Percentiles rank a stretch among this genome's conserved stretches.
phyloP scores from a whole-genome alignment of 2,797 vertebrate genomes.

The Myotis findleyi region DNA sequence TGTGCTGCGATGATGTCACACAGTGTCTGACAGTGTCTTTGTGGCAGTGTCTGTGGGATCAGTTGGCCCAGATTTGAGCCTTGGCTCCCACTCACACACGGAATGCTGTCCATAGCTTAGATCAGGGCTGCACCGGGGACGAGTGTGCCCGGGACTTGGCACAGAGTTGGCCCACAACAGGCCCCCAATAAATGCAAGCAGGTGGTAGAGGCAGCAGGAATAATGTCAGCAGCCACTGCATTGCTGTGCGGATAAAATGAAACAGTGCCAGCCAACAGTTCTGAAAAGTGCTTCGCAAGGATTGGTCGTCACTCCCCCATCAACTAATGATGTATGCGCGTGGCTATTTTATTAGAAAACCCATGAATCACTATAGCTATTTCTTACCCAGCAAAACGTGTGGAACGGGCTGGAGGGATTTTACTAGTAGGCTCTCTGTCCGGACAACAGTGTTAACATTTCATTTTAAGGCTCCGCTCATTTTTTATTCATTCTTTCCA shows the following conservation, averaged over 20 bases:
- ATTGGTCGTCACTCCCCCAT: background rate
- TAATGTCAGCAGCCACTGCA: background rate
- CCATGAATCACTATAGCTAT: background rate
- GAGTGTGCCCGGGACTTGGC: accelerated
- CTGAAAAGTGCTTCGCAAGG: background rate
- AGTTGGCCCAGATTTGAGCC: background rate
- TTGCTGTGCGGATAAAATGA: background rate
- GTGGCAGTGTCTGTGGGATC: background rate
- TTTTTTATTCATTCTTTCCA: slow-evolving; percentile 36
- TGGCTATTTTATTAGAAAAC: slow-evolving; percentile 29
- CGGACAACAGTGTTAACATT: background rate
- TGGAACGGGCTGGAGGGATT: background rate
- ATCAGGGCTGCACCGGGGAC: background rate
- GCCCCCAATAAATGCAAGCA: background rate
- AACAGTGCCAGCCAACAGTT: background rate
- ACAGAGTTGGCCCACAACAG: background rate
- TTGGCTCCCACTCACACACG: background rate
- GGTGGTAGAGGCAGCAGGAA: background rate
- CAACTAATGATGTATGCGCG: background rate
- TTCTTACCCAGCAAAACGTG: background rate
- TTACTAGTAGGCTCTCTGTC: background rate
- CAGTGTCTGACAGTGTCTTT: background rate
- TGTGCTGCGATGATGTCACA: background rate
- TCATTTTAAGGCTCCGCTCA: background rate
- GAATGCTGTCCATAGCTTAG: background rate